phyloP scores from a whole-genome alignment of 1,140 invertebrate species.

The Bombus polaris region DNA sequence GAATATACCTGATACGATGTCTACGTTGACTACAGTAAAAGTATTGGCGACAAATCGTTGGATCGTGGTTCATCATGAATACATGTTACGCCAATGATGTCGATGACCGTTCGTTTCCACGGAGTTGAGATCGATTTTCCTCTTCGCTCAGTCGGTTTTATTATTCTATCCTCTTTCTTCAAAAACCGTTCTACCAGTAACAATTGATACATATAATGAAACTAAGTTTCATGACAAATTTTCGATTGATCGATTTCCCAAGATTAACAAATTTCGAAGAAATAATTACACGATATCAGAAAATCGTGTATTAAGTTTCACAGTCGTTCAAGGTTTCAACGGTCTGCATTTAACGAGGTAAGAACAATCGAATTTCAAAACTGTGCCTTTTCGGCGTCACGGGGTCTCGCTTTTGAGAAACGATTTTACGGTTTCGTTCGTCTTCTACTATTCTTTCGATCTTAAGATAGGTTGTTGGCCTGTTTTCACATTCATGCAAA shows the following conservation, averaged over 20 bases:
- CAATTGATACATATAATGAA: not conserved
- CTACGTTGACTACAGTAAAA: constrained; percentile 80
- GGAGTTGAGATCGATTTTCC: constrained; percentile 29
- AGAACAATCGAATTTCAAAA: constrained; percentile 62
- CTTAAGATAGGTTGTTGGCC: too few species aligned
- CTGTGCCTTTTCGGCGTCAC: not conserved
- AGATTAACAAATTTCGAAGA: not conserved
- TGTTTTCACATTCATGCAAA: constrained; percentile 18
- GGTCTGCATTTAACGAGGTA: constrained; percentile 27
- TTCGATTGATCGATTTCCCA: constrained; percentile 12
- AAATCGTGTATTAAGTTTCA: constrained; percentile 8
- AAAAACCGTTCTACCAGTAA: not conserved
- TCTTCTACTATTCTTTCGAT: not conserved
- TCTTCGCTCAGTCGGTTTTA: constrained; percentile 10
- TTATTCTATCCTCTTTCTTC: not conserved
- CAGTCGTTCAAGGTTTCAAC: constrained; percentile 20
- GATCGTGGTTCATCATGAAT: constrained; percentile 77
- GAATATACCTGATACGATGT: constrained; percentile 75
- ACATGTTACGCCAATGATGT: constrained; percentile 55
- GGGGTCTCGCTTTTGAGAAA: constrained; percentile 22
- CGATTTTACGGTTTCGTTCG: constrained; percentile 37
- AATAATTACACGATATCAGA: not conserved
- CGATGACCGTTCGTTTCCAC: constrained; percentile 46
- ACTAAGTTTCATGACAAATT: not conserved
- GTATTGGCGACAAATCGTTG: constrained; percentile 75